A percentile compares a stretch with the other conserved stretches of the same genome.
phyloP scores from a whole-genome alignment of 1,140 invertebrate species.

The Neomicropteryx cornuta region DNA sequence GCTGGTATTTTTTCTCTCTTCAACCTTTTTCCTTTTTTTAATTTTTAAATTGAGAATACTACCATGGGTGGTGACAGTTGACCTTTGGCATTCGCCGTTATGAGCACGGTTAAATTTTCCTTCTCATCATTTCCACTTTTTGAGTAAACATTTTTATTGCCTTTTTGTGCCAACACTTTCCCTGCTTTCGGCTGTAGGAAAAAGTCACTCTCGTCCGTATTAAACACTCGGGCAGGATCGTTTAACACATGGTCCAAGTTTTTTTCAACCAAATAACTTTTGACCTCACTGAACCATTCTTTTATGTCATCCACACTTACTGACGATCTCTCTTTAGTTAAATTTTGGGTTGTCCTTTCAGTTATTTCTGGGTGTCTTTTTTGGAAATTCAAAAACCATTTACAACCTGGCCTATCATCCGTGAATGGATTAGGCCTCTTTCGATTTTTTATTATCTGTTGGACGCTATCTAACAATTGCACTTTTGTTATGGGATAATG shows the following conservation, averaged over 20 bases:
- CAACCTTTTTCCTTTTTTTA: too few species aligned
- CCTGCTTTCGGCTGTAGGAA: conserved; percentile 19
- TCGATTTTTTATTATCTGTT: conserved; percentile 21
- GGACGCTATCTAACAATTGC: conserved; percentile 22
- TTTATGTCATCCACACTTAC: conserved; percentile 19
- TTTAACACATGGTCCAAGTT: conserved; percentile 17
- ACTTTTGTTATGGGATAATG: conserved; percentile 25
- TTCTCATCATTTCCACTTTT: conserved; percentile 16
- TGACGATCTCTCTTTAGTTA: conserved; percentile 20
- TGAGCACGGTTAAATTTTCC: conserved; percentile 10
- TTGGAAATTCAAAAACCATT: conserved; percentile 26
- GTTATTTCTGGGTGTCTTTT: conserved; percentile 21
- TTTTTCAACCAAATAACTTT: conserved; percentile 17
- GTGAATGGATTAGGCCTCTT: conserved; percentile 16
- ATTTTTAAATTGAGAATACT: too few species aligned
- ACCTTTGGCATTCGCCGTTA: conserved; percentile 16
- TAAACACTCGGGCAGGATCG: conserved; percentile 20
- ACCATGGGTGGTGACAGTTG: conserved; percentile 18
- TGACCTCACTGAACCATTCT: conserved; percentile 20
- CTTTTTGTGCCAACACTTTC: conserved; percentile 17
- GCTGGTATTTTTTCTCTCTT: too few species aligned
- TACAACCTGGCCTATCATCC: conserved; percentile 19
- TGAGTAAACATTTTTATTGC: conserved; percentile 17
- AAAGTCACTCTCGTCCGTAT: conserved; percentile 26
- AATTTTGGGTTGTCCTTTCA: conserved; percentile 19